A percentile compares a stretch with the other conserved stretches of the same genome.
Evolutionary conservation across 92 coral and sea anemone species (phyloP).

Genomic region (Palythoa grandiflora): DNA sequence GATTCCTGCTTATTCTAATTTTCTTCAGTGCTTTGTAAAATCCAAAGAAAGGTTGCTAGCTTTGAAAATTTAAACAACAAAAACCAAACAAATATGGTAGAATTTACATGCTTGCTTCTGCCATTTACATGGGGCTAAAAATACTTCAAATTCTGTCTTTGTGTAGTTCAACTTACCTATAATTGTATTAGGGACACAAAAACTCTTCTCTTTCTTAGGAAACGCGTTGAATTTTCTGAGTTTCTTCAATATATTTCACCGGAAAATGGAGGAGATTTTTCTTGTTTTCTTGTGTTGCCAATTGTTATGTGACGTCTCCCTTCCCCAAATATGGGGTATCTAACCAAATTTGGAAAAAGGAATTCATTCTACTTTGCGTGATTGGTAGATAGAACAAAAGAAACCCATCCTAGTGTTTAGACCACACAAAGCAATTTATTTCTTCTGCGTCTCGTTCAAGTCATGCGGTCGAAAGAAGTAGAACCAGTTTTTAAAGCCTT

Average conservation of each 20-base stretch:
- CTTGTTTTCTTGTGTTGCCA: conserved; percentile 74
- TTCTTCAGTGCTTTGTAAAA: not conserved
- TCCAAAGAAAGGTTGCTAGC: conserved; percentile 77
- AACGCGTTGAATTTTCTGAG: not conserved
- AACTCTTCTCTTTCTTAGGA: not conserved
- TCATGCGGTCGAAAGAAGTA: not conserved
- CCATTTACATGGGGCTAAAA: not conserved
- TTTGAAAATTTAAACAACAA: conserved; percentile 75
- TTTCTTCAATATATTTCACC: conserved; percentile 48
- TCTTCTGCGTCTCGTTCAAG: not conserved
- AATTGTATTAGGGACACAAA: not conserved
- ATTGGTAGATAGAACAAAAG: conserved; percentile 79
- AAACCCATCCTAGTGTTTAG: conserved; percentile 63
- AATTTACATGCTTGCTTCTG: not conserved
- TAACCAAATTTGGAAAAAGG: conserved; percentile 13
- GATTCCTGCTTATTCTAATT: not conserved
- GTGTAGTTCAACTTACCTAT: conserved; percentile 14
- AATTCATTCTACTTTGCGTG: conserved; percentile 16
- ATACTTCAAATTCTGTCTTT: not conserved
- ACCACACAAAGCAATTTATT: not conserved
- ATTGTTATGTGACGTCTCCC: conserved; percentile 89
- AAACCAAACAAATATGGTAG: conserved; percentile 69
- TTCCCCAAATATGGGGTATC: conserved; percentile 51
- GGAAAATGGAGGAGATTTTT: conserved; percentile 92
- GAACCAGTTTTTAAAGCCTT: no score